phyloP scores from a whole-genome alignment of 2,888 invertebrate genomes.

The Apantesis nais region DNA sequence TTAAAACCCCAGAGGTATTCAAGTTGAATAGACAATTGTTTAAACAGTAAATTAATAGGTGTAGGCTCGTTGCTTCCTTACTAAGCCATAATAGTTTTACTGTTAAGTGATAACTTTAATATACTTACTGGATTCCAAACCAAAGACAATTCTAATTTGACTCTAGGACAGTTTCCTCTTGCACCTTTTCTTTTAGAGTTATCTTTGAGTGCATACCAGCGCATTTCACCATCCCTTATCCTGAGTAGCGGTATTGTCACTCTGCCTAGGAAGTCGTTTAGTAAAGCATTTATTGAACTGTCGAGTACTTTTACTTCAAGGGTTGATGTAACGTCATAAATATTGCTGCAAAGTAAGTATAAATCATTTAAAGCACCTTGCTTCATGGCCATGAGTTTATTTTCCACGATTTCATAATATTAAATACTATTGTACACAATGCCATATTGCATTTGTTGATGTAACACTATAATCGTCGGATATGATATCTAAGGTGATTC shows the following conservation, averaged over 20 bases:
- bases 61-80: too few species aligned
- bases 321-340: constrained; percentile 73
- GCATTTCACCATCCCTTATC: constrained; percentile 62
- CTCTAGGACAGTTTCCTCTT: constrained; percentile 73
- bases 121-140: constrained; percentile 77
- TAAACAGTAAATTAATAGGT: too few species aligned
- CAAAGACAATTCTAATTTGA: constrained; percentile 69
- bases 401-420: neutral
- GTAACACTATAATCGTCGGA: neutral
- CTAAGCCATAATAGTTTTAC: neutral
- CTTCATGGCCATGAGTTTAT: neutral
- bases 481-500: neutral
- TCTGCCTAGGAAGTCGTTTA: constrained; percentile 65
- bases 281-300: constrained; percentile 57
- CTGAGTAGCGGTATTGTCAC: constrained; percentile 72
- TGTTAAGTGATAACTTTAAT: neutral
- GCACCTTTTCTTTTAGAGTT: constrained; percentile 63
- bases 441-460: neutral
- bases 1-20: neutral
- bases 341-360: constrained; percentile 64
- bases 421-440: neutral
- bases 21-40: too few species aligned
- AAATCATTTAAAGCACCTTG: neutral
- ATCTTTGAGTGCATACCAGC: constrained; percentile 77
- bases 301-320: constrained; percentile 72